Percentiles rank a stretch among this genome's conserved stretches.
phyloP scores from a whole-genome alignment of 1,140 invertebrate genomes.

The Andricus grossulariae region DNA sequence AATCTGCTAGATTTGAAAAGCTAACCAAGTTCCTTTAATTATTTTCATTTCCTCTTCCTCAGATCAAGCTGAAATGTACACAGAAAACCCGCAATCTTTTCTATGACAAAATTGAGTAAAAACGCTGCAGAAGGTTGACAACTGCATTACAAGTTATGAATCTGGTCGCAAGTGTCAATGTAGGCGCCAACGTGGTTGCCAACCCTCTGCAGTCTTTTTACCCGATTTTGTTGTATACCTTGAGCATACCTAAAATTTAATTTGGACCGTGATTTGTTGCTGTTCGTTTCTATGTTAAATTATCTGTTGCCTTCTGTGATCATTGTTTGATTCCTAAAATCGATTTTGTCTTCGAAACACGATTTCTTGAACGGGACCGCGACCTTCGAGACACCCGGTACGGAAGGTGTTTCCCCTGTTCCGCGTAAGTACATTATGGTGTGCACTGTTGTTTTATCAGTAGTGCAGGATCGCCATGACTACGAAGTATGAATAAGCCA shows the following conservation, averaged over 20 bases:
- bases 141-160: too few species aligned
- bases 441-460: slow-evolving; percentile 75
- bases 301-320: not conserved
- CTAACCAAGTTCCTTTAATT: too few species aligned
- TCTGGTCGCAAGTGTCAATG: too few species aligned
- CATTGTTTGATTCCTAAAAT: slow-evolving; percentile 13
- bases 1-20: too few species aligned
- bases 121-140: too few species aligned
- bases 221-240: too few species aligned
- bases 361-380: slow-evolving; percentile 15
- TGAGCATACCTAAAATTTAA: not conserved
- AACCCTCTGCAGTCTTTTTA: too few species aligned
- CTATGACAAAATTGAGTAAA: too few species aligned
- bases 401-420: slow-evolving; percentile 66
- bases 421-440: slow-evolving; percentile 67
- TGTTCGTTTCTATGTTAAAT: not conserved
- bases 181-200: too few species aligned
- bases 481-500: slow-evolving; percentile 73
- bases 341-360: slow-evolving; percentile 19
- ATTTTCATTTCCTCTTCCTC: too few species aligned
- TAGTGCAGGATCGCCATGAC: slow-evolving; percentile 74
- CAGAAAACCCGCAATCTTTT: too few species aligned
- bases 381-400: slow-evolving; percentile 52
- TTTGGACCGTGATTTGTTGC: not conserved
- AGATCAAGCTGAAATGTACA: too few species aligned